Evolutionary conservation across 2,797 vertebrate species (phyloP), one percentile per base, ranked within the genome.

Genomic region (Characodon lateralis): DNA sequence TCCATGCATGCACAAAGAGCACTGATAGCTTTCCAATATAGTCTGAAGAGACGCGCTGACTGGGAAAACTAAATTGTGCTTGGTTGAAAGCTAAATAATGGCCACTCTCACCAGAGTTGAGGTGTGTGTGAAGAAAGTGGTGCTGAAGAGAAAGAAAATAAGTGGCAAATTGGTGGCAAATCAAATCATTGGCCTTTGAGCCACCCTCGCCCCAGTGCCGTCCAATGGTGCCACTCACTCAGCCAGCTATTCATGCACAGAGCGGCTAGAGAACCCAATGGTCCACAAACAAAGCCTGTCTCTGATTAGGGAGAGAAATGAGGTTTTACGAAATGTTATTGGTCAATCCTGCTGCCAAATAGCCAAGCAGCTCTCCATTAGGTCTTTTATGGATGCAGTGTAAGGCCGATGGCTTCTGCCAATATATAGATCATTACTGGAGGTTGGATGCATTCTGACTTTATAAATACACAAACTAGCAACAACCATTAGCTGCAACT

Each of bases 241-340:
- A 76, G 82, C 87, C 83, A 91, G 72, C 83, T 73, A 81, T 82
- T 87, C 82, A 83, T 75, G 79, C 77, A 76, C 74, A 80, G 74
- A 72, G 79, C 78, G 72, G 0, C 73, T 84, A 84, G 85, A 83
- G 89, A 85, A 72, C 77, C 81, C 86, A 72, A 20, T 18, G 41
- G 79, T 79, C 87, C 87, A 78, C 88, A 87, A 89, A 90, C 83
- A 90, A 89, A 89, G 83, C 88, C 83, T 92, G 89, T 84, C 80
- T 85, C 83, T 89, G 85, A 92, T 93, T 92, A 92, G 83, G 75
- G 87, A 74, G 77, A 91, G 87, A 91, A 91, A 90, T 88, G 73
- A 89, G 90, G 65, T 89, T 89, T 89, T 87, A 88, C 87, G 74
- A 85, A 90, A 89, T 87, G 86, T 92, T 90, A 90, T 89, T 89